Percentiles rank a stretch among this genome's conserved stretches.
Conservation (phyloP, 2,797 vertebrate genomes). For the Okamejei kenojei region DNA sequence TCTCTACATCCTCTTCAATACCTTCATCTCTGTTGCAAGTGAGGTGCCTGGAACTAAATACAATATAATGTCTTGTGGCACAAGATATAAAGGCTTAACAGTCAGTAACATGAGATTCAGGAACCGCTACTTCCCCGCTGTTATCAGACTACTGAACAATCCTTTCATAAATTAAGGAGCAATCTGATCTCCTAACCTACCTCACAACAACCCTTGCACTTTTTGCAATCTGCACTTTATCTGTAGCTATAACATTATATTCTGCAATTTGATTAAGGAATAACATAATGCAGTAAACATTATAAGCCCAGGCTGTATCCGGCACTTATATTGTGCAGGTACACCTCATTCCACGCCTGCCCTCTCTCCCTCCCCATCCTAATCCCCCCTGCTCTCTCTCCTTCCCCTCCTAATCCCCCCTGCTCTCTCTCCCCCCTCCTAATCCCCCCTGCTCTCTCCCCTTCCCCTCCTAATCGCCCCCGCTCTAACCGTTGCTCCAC, state of each 20-base stretch:
- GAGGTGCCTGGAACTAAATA: too few relatives aligned
- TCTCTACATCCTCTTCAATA: not conserved
- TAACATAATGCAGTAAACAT: not conserved
- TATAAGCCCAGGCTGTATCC: not conserved
- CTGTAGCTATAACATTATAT: too few relatives aligned
- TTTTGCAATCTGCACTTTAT: too few relatives aligned
- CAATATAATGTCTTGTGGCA: too few relatives aligned
- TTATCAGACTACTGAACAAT: too few relatives aligned
- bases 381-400: not conserved
- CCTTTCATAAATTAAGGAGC: too few relatives aligned
- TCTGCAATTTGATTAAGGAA: too few relatives aligned
- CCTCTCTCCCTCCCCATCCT: not conserved
- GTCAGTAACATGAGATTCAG: too few relatives aligned
- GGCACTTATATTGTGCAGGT: not conserved
- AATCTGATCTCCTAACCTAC: too few relatives aligned
- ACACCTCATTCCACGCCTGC: not conserved
- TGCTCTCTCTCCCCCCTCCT: not conserved
- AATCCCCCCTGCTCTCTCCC: not conserved
- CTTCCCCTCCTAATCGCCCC: not conserved
- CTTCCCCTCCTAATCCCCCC: not conserved
- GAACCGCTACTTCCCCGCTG: too few relatives aligned
- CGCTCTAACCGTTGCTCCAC: not conserved
- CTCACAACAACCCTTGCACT: too few relatives aligned
- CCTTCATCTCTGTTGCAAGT: not conserved
- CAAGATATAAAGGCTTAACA: too few relatives aligned